phyloP scores from a whole-genome alignment of 2,888 invertebrate species.

The Meandrusa payeni region DNA sequence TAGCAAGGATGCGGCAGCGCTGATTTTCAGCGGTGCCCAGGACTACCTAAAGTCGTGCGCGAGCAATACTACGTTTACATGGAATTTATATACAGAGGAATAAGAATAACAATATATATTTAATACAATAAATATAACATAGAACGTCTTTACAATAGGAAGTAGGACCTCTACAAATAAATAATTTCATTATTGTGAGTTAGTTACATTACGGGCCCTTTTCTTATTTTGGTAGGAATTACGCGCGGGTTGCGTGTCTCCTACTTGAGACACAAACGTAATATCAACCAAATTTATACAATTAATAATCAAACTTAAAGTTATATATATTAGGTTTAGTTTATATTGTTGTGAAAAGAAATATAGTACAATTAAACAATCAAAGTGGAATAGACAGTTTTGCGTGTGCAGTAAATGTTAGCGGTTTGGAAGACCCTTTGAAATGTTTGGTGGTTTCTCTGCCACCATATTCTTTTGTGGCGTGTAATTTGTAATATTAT shows the following conservation, averaged over 20 bases:
- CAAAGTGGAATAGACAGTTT: constrained; percentile 31
- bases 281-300: neutral
- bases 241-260: constrained; percentile 23
- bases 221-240: constrained; percentile 31
- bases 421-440: constrained; percentile 28
- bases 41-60: no score
- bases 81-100: no score
- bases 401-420: constrained; percentile 29
- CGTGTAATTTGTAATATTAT: constrained; percentile 29
- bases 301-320: constrained; percentile 1
- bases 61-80: no score
- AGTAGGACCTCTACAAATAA: no score
- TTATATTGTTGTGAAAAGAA: neutral
- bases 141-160: no score
- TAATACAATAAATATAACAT: no score
- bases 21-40: no score
- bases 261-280: constrained; percentile 1
- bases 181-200: constrained; percentile 26
- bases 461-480: constrained; percentile 25
- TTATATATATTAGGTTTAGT: neutral
- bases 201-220: constrained; percentile 28
- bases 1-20: no score
- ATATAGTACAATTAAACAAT: neutral
- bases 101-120: no score
- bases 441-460: constrained; percentile 34